A percentile compares a stretch with the other conserved stretches of the same genome.
These are phyloP conservation scores for Drosophila leonis DNA, from an alignment of 2,888 invertebrate genomes.

Conservation along the genomic window DNA sequence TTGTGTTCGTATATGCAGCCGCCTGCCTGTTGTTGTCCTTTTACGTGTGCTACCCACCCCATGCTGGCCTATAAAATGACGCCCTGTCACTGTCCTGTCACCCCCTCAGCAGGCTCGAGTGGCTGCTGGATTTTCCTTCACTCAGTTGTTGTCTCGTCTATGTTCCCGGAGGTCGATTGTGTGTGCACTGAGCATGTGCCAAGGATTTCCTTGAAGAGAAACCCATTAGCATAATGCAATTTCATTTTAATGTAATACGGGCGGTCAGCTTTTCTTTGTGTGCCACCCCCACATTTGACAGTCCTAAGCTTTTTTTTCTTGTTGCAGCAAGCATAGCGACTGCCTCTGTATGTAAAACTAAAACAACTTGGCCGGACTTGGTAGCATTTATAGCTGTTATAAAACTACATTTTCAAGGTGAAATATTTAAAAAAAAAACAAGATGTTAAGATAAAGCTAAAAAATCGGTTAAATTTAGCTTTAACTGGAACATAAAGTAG, in stretches of 20 bases:
- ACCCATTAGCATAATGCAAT: constrained; percentile 57
- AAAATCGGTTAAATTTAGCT: not conserved
- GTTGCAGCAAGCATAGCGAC: not conserved
- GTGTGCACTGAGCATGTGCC: constrained; percentile 34
- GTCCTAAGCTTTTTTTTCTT: constrained; percentile 4
- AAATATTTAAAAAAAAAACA: not conserved
- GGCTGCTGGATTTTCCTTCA: constrained; percentile 46
- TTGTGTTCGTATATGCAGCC: constrained; percentile 20
- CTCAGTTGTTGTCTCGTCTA: constrained; percentile 19
- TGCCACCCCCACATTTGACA: not conserved
- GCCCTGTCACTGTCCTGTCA: constrained; percentile 27
- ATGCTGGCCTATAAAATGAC: constrained; percentile 51
- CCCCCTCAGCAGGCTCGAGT: constrained; percentile 32
- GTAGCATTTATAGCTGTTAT: not conserved
- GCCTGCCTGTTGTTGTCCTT: constrained; percentile 13
- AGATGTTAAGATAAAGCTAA: not conserved
- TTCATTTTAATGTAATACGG: constrained; percentile 39
- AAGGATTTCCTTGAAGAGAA: constrained; percentile 31
- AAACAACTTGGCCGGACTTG: not conserved
- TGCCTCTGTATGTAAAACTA: no score
- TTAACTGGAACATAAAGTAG: not conserved
- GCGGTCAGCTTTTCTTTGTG: constrained; percentile 6
- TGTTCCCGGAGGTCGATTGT: constrained; percentile 59
- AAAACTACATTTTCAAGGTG: constrained; percentile 3
- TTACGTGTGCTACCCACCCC: constrained; percentile 54